A percentile compares a stretch with the other conserved stretches of the same genome.
These are phyloP conservation scores for Andrena haemorrhoa DNA, from an alignment of 2,888 invertebrate species.

Conservation along the genomic window DNA sequence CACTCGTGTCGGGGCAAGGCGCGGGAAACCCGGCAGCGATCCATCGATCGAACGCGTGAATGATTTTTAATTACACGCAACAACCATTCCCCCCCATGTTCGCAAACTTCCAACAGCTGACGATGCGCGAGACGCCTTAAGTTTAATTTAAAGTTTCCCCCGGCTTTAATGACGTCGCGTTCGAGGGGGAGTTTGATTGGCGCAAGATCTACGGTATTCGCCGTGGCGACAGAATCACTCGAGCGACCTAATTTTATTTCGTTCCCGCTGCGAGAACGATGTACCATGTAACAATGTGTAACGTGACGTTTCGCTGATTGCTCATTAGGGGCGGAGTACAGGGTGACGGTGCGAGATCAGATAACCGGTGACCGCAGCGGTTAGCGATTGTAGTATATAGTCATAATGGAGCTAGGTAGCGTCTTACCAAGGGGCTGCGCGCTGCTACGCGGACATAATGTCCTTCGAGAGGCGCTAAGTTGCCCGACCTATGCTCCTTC, in stretches of 20 bases:
- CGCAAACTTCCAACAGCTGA: not conserved
- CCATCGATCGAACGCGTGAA: constrained; percentile 13
- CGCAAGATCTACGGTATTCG: not conserved
- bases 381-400: constrained; percentile 37
- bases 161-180: constrained; percentile 21
- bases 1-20: not conserved
- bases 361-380: constrained; percentile 53
- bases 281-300: no score
- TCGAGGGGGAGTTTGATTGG: constrained; percentile 2
- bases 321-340: constrained; percentile 37
- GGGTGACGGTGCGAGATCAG: constrained; percentile 31
- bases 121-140: constrained; percentile 15
- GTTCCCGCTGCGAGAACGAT: not conserved
- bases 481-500: constrained; percentile 1
- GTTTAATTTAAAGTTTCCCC: constrained; percentile 51
- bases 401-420: constrained; percentile 36
- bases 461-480: constrained; percentile 37
- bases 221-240: not conserved
- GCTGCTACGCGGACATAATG: constrained; percentile 26
- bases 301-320: constrained; percentile 47
- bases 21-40: not conserved
- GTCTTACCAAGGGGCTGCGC: constrained; percentile 20
- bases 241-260: not conserved
- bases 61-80: constrained; percentile 38
- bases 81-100: not conserved